Conservation (phyloP, 2,797 vertebrate species). For the Sebastes melanostomus region DNA sequence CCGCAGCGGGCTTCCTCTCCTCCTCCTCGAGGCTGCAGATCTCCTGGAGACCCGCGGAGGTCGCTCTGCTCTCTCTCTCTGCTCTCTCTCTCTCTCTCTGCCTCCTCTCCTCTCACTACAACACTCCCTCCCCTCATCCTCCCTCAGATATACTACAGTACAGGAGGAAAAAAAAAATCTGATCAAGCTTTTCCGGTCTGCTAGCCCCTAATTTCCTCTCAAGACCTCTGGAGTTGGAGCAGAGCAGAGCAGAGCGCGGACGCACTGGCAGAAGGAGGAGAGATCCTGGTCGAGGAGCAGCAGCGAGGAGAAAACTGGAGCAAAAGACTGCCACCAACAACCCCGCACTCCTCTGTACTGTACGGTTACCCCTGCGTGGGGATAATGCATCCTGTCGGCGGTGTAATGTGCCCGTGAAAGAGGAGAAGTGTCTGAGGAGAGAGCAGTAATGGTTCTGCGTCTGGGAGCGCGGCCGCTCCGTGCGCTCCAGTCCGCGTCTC, state of each 20-base stretch:
- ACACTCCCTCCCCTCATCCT: slow-evolving; percentile 40
- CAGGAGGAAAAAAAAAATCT: slow-evolving; percentile 41
- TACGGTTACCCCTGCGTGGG: not conserved
- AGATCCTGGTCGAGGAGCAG: not conserved
- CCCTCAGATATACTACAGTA: slow-evolving; percentile 43
- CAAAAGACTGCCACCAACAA: not conserved
- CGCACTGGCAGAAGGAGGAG: not conserved
- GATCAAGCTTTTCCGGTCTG: slow-evolving; percentile 85
- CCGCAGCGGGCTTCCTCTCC: not conserved
- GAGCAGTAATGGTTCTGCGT: slow-evolving; percentile 43
- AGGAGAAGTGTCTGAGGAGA: slow-evolving; percentile 27
- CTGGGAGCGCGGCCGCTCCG: slow-evolving; percentile 52
- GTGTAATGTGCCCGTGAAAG: slow-evolving; percentile 4
- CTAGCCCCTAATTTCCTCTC: slow-evolving; percentile 79
- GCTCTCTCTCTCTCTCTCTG: slow-evolving; percentile 20
- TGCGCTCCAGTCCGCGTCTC: slow-evolving; percentile 36
- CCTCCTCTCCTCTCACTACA: slow-evolving; percentile 1
- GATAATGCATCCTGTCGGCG: slow-evolving; percentile 6
- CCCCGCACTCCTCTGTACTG: slow-evolving; percentile 4
- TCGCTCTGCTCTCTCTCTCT: slow-evolving; percentile 55
- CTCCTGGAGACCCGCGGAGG: slow-evolving; percentile 59
- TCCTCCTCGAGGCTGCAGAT: slow-evolving; percentile 32
- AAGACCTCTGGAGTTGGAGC: slow-evolving; percentile 52
- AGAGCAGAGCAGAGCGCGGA: slow-evolving; percentile 1
- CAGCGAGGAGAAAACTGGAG: slow-evolving; percentile 8